phyloP scores from a whole-genome alignment of 1,140 invertebrate genomes.

The Aphelenchoides fujianensis region DNA sequence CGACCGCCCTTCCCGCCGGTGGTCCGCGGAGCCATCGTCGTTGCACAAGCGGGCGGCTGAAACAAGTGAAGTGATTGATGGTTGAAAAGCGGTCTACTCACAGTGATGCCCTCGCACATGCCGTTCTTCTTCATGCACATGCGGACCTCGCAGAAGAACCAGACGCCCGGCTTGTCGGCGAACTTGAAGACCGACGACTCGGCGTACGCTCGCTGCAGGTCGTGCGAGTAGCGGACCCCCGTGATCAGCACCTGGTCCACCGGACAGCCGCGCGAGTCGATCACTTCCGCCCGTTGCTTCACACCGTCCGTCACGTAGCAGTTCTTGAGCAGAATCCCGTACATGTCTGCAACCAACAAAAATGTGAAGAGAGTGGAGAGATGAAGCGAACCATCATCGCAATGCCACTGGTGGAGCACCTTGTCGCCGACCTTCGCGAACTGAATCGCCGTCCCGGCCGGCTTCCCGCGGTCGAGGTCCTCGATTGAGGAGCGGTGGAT shows the following conservation, averaged over 20 bases:
- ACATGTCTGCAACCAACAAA: constrained; percentile 55
- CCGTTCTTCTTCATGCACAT: constrained; percentile 62
- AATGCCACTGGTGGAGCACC: constrained; percentile 53
- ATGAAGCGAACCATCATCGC: constrained; percentile 53
- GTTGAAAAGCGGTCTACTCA: constrained; percentile 26
- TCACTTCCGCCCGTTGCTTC: constrained; percentile 49
- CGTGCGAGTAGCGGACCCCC: constrained; percentile 58
- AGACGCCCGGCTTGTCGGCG: constrained; percentile 57
- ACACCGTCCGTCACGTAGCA: constrained; percentile 62
- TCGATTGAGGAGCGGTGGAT: constrained; percentile 57
- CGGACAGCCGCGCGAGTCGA: constrained; percentile 51
- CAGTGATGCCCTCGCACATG: constrained; percentile 59
- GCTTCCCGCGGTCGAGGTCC: constrained; percentile 55
- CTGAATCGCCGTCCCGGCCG: constrained; percentile 55
- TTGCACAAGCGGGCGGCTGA: constrained; percentile 52
- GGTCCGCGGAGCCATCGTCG: no score
- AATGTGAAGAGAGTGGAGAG: no score
- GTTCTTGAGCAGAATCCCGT: constrained; percentile 58
- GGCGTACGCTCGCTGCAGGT: constrained; percentile 59
- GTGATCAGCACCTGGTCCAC: constrained; percentile 57
- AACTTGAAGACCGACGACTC: constrained; percentile 58
- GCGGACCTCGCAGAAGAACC: constrained; percentile 62
- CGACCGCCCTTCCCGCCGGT: constrained; percentile 3
- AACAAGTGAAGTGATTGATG: constrained; percentile 19
- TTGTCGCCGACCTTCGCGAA: constrained; percentile 58